Evolutionary conservation across 1,140 invertebrate species (phyloP), one percentile per base, ranked within the genome.

Genomic region (Orchesella cincta): DNA sequence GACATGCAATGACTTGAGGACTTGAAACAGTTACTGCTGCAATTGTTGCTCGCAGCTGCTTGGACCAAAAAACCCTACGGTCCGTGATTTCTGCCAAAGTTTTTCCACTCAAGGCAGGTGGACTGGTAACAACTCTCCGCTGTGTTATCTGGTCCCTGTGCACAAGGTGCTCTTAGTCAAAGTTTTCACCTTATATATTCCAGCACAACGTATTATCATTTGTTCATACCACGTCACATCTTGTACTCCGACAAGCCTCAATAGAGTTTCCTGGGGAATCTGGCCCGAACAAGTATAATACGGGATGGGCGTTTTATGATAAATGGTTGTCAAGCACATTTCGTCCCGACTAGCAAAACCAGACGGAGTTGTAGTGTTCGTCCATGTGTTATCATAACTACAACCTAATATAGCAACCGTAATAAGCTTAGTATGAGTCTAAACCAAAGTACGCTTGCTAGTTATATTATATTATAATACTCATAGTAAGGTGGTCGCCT

Each of bases 61-160:
- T 5, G 31, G 62, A 31, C 62, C 62, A 67, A 5, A 31, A 12
- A 1, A 29, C 33, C 26, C 29, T 5, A n/a, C 33, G 26, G 33
- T 67, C 62, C 3, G 31, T 14, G 23, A 67, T 29, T 12, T 67
- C 26, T 5, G 26, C 62, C 62, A 67, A 67, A 8, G 8, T 8
- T 12, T 3, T 33, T 3, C 62, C 62, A 12, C 23, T 29, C 31
- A 67, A 67, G 23, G n/a, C 5, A 14, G 62, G 26, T 31, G 62
- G 62, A n/a, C 62, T 67, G 29, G 62, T 67, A 29, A 67, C 62
- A 31, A 67, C n/a, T 33, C 62, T 67, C 33, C 33, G 26, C 31
- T 67, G 3, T 2, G 3, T 31, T 2, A 2, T 8, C 2, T 5
- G 26, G 31, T 67, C 62, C 62, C 62, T 67, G 62, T 14, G n/a